phyloP scores from a whole-genome alignment of 2,888 invertebrate genomes.

The Apotomis turbidana region DNA sequence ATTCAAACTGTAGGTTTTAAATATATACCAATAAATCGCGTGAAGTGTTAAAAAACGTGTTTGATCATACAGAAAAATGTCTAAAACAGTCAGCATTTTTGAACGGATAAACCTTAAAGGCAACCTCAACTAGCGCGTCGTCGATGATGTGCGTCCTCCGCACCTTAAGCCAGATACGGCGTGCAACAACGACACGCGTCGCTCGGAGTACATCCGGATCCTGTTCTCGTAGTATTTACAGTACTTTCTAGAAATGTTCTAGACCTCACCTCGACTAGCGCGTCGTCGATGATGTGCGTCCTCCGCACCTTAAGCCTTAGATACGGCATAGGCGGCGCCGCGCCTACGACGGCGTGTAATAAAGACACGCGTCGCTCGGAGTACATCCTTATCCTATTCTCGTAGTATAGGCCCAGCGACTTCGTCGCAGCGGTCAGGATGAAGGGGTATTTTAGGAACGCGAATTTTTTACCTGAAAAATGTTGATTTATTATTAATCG shows the following conservation, averaged over 20 bases:
- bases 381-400: constrained; percentile 97
- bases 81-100: too few relatives aligned
- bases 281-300: constrained; percentile 95
- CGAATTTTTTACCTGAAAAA: constrained; percentile 86
- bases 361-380: constrained; percentile 94
- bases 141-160: constrained; percentile 91
- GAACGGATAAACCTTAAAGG: too few relatives aligned
- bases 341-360: constrained; percentile 92
- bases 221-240: constrained; percentile 84
- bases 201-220: constrained; percentile 59
- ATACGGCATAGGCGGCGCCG: constrained; percentile 92
- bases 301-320: constrained; percentile 92
- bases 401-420: constrained; percentile 95
- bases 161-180: constrained; percentile 92
- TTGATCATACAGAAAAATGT: too few relatives aligned
- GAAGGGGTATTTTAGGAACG: constrained; percentile 95
- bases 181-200: neutral
- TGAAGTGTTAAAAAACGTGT: too few relatives aligned
- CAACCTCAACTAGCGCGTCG: too few relatives aligned
- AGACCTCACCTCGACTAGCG: constrained; percentile 91
- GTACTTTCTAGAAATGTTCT: neutral
- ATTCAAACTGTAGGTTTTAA: too few relatives aligned
- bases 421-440: constrained; percentile 96
- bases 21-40: too few relatives aligned
- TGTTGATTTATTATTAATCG: neutral